These are phyloP conservation scores for Anseranas semipalmata DNA, from an alignment of 2,113 vertebrate species.

Conservation along the genomic window DNA sequence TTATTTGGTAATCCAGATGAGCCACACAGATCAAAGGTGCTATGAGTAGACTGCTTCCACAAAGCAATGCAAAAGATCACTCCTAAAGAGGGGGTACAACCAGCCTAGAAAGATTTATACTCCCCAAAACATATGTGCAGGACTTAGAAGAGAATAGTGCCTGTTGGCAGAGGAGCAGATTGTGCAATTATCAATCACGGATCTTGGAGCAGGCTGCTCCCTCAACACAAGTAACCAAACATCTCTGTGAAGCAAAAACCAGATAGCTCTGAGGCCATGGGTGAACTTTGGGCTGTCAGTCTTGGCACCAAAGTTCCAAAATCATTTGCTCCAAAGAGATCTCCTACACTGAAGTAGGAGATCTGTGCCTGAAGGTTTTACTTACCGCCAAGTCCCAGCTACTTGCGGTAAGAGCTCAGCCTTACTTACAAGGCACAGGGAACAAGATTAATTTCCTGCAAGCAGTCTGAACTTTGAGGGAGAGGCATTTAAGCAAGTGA, in stretches of 20 bases:
- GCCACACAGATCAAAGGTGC: neutral
- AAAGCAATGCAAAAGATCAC: neutral
- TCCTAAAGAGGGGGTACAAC: neutral
- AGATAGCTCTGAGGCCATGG: neutral
- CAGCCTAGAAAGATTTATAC: neutral
- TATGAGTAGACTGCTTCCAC: neutral
- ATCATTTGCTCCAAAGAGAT: neutral
- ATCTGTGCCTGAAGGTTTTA: neutral
- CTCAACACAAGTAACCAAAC: neutral
- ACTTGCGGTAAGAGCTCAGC: neutral
- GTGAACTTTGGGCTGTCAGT: neutral
- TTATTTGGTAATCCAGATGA: neutral
- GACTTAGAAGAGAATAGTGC: neutral
- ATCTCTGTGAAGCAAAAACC: neutral
- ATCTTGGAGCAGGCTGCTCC: neutral
- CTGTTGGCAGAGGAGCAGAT: neutral
- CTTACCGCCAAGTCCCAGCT: neutral
- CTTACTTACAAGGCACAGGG: conserved; percentile 25
- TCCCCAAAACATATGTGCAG: neutral
- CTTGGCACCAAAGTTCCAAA: neutral
- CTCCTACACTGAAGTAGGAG: neutral
- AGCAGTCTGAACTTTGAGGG: conserved; percentile 24
- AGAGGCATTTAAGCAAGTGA: conserved; percentile 28
- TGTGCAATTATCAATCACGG: accelerated
- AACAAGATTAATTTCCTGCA: conserved; percentile 6